A percentile compares a stretch with the other conserved stretches of the same genome.
Conservation (phyloP, 2,888 invertebrate species). For the Dioctria linearis region DNA sequence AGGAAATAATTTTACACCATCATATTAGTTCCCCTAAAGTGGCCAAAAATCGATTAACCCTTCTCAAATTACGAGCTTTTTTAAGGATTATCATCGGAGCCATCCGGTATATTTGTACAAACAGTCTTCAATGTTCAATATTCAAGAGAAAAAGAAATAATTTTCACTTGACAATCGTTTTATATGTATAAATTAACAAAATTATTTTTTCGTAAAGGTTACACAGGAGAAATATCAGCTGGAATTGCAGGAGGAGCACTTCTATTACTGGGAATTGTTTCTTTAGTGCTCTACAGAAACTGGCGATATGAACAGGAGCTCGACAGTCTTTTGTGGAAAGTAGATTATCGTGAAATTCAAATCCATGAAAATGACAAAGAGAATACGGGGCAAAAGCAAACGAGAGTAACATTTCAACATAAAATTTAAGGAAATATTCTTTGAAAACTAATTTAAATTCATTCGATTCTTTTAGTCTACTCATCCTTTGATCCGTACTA, state of each 20-base stretch:
- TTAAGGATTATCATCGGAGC: no score
- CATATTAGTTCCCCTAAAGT: no score
- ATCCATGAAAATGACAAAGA: conserved; percentile 76
- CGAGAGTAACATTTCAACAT: conserved; percentile 63
- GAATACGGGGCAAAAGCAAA: conserved; percentile 68
- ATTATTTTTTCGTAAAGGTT: conserved; percentile 73
- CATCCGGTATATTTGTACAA: no score
- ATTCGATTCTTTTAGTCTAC: conserved; percentile 42
- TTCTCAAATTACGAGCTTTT: no score
- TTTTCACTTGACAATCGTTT: neutral
- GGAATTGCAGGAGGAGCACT: conserved; percentile 85
- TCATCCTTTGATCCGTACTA: conserved; percentile 82
- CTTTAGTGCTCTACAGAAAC: conserved; percentile 86
- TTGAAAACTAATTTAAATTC: conserved; percentile 22
- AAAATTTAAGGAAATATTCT: neutral
- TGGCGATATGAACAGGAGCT: conserved; percentile 96
- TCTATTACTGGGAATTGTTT: conserved; percentile 80
- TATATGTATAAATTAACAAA: neutral
- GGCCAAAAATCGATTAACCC: no score
- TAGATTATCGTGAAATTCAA: conserved; percentile 91
- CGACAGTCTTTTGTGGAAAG: conserved; percentile 94
- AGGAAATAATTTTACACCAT: no score
- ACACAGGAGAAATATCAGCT: conserved; percentile 86
- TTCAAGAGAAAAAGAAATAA: no score
- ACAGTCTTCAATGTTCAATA: no score